These are phyloP conservation scores for Bombus polaris DNA, from an alignment of 1,140 invertebrate species.

Conservation along the genomic window DNA sequence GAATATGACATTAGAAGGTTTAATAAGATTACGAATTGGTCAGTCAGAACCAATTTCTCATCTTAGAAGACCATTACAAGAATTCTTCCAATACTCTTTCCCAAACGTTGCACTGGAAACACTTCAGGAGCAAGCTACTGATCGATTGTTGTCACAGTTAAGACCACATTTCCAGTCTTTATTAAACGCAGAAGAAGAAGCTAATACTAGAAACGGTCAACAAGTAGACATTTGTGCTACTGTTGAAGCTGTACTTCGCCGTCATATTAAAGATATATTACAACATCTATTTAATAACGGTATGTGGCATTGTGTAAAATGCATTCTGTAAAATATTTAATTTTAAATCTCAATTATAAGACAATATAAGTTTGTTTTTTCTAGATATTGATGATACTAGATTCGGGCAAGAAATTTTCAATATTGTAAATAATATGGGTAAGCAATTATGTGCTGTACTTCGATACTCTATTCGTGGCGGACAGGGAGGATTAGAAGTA, in stretches of 20 bases:
- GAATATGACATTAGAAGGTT: constrained; percentile 60
- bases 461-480: constrained; percentile 64
- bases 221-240: constrained; percentile 71
- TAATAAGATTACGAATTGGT: constrained; percentile 65
- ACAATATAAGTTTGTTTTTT: constrained; percentile 26
- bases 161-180: constrained; percentile 60
- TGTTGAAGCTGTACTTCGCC: constrained; percentile 57
- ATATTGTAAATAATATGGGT: constrained; percentile 59
- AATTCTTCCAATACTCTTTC: constrained; percentile 69
- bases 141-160: constrained; percentile 67
- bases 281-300: constrained; percentile 64
- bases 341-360: neutral
- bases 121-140: constrained; percentile 62
- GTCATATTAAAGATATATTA: constrained; percentile 51
- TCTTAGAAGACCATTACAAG: constrained; percentile 68
- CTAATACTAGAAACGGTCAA: constrained; percentile 27
- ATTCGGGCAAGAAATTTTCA: constrained; percentile 67
- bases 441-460: constrained; percentile 68
- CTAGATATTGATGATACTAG: constrained; percentile 57
- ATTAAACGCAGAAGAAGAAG: constrained; percentile 48
- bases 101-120: constrained; percentile 52
- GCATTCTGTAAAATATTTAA: neutral
- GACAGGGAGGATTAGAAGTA: constrained; percentile 65
- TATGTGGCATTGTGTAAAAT: constrained; percentile 39
- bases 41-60: constrained; percentile 56